Conservation (phyloP, 2,888 invertebrate species). For the Tachina grossa region DNA sequence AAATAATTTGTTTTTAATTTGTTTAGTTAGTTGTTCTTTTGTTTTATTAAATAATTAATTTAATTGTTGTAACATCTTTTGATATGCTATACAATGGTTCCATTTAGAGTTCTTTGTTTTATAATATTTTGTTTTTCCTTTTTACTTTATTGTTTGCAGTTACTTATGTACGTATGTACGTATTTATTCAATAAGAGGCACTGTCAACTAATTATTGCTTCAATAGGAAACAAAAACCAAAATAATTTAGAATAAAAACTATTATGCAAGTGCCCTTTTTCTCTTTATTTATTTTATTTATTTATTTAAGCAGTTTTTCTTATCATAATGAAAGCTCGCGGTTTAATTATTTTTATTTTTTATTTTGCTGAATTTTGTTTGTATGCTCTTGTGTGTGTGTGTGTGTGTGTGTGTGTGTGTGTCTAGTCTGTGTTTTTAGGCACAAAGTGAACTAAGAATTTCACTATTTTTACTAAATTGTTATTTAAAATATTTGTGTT, state of each 20-base stretch:
- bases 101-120: constrained; percentile 53
- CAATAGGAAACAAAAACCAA: constrained; percentile 35
- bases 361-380: constrained; percentile 62
- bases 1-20: constrained; percentile 58
- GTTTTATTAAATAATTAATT: constrained; percentile 25
- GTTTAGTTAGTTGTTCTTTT: constrained; percentile 27
- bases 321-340: constrained; percentile 69
- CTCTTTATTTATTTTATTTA: neutral
- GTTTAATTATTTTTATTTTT: constrained; percentile 31
- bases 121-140: constrained; percentile 18
- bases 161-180: neutral
- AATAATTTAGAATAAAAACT: constrained; percentile 9
- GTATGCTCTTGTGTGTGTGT: constrained; percentile 65
- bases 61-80: constrained; percentile 48
- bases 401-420: constrained; percentile 27
- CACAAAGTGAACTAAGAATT: constrained; percentile 79
- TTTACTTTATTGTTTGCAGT: constrained; percentile 20
- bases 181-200: constrained; percentile 52
- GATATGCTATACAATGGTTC: constrained; percentile 72
- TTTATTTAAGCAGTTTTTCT: constrained; percentile 57
- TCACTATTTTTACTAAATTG: constrained; percentile 34
- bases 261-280: constrained; percentile 16
- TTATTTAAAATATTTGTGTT: neutral
- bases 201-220: constrained; percentile 64
- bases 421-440: constrained; percentile 76